A percentile compares a stretch with the other conserved stretches of the same genome.
Evolutionary conservation across 2,113 vertebrate species (phyloP).

Genomic region (Oreochromis aureus): DNA sequence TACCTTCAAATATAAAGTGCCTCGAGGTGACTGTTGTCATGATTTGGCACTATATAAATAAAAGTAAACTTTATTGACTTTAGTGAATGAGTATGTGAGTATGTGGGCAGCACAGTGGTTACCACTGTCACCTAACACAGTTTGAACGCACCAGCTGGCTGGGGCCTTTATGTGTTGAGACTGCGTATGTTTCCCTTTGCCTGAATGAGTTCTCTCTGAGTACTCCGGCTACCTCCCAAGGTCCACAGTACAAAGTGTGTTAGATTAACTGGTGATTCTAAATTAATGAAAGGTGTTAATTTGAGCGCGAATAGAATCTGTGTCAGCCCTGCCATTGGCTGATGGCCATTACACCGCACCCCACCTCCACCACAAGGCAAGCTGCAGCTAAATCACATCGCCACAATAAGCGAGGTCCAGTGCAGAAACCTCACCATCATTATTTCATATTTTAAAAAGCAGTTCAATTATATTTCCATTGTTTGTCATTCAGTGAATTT

Average conservation of each 20-base stretch:
- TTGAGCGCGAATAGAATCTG: fast-evolving
- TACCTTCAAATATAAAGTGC: not conserved
- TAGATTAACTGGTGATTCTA: not conserved
- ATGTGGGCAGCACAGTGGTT: not conserved
- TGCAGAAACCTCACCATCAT: not conserved
- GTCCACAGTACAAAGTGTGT: not conserved
- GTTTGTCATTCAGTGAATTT: not conserved
- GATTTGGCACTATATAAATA: not conserved
- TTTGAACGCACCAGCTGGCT: not conserved
- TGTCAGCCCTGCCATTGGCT: fast-evolving
- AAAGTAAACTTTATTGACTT: not conserved
- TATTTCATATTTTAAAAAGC: not conserved
- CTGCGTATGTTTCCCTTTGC: not conserved
- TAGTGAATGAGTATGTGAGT: not conserved
- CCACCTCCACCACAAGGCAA: not conserved
- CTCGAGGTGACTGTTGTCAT: not conserved
- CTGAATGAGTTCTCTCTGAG: fast-evolving
- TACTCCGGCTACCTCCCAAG: fast-evolving
- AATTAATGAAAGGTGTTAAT: not conserved
- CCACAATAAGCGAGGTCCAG: not conserved
- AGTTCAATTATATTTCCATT: not conserved
- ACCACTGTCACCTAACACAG: not conserved
- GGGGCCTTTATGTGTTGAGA: not conserved
- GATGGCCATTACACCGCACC: not conserved
- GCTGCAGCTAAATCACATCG: not conserved